Conservation (phyloP, 2,797 vertebrate species). For the Neosilurus mollespiculum region DNA sequence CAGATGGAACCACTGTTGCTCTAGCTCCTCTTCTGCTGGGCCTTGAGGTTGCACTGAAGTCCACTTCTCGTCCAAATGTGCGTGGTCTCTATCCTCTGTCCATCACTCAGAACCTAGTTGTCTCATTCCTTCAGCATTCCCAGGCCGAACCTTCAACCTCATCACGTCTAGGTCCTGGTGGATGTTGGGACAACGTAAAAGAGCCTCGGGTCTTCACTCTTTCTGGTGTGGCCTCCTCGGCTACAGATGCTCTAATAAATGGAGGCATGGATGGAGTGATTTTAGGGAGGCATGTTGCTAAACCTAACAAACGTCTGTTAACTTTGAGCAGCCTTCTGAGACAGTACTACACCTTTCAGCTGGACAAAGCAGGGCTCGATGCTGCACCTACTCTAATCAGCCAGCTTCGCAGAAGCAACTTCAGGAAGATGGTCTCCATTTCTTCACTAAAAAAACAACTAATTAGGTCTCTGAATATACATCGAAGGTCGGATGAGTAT, state of each 20-base stretch:
- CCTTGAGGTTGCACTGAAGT: conserved; percentile 72
- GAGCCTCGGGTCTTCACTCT: conserved; percentile 76
- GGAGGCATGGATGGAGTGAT: conserved; percentile 84
- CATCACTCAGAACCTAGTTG: conserved; percentile 67
- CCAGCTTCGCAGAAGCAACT: conserved; percentile 70
- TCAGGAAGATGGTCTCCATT: conserved; percentile 53
- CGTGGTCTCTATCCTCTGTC: conserved; percentile 66
- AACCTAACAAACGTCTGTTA: conserved; percentile 5
- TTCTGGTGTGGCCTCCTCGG: conserved; percentile 54
- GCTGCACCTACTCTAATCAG: conserved; percentile 62
- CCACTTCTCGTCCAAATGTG: background rate
- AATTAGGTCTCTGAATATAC: conserved; percentile 58
- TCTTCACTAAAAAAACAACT: conserved; percentile 67
- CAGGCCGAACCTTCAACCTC: background rate
- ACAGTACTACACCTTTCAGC: conserved; percentile 73
- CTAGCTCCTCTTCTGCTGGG: conserved; percentile 77
- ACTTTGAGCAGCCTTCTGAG: conserved; percentile 73
- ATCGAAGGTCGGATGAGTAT: conserved; percentile 49
- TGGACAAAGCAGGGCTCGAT: conserved; percentile 60
- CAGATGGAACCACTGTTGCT: conserved; percentile 83
- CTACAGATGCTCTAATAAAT: conserved; percentile 76
- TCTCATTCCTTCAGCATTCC: conserved; percentile 62
- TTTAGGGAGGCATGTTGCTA: conserved; percentile 68
- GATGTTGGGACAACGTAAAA: conserved; percentile 82
- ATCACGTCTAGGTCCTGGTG: conserved; percentile 64